A percentile compares a stretch with the other conserved stretches of the same genome.
These are phyloP conservation scores for Morpho helenor DNA, from an alignment of 2,888 invertebrate species.

Conservation along the genomic window DNA sequence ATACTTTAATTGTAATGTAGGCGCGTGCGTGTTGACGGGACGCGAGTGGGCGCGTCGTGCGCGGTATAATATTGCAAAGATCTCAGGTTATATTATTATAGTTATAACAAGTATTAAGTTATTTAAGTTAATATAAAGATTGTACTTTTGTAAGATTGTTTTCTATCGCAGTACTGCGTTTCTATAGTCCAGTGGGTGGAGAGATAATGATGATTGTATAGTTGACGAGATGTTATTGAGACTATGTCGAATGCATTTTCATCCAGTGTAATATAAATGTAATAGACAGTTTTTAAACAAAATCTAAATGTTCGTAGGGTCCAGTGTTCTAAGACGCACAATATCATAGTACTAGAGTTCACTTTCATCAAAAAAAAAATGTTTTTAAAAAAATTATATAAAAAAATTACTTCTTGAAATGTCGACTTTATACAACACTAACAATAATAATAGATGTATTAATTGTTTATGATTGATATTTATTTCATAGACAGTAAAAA, in stretches of 20 bases:
- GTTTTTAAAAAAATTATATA: constrained; percentile 55
- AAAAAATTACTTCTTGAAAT: constrained; percentile 67
- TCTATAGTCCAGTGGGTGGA: constrained; percentile 55
- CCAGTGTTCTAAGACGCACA: constrained; percentile 77
- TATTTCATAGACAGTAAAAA: constrained; percentile 74
- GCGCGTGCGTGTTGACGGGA: constrained; percentile 50
- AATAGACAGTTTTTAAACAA: constrained; percentile 72
- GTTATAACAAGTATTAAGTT: constrained; percentile 78
- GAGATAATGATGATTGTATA: constrained; percentile 43
- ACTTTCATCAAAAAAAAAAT: constrained; percentile 60
- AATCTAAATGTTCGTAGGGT: constrained; percentile 79
- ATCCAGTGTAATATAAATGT: constrained; percentile 73
- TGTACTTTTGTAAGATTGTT: constrained; percentile 75
- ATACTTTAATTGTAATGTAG: constrained; percentile 66
- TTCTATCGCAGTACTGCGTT: constrained; percentile 54
- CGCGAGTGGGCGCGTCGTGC: constrained; percentile 21
- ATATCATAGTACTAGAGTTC: constrained; percentile 75
- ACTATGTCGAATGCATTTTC: constrained; percentile 58
- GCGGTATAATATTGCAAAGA: constrained; percentile 60
- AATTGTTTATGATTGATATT: constrained; percentile 77
- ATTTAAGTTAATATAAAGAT: constrained; percentile 77
- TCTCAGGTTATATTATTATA: constrained; percentile 77
- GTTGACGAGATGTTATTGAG: constrained; percentile 51
- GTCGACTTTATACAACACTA: constrained; percentile 71
- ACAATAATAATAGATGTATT: constrained; percentile 73